Percentiles rank a stretch among this genome's conserved stretches.
phyloP scores from a whole-genome alignment of 2,888 invertebrate species.

The Lysandra coridon region DNA sequence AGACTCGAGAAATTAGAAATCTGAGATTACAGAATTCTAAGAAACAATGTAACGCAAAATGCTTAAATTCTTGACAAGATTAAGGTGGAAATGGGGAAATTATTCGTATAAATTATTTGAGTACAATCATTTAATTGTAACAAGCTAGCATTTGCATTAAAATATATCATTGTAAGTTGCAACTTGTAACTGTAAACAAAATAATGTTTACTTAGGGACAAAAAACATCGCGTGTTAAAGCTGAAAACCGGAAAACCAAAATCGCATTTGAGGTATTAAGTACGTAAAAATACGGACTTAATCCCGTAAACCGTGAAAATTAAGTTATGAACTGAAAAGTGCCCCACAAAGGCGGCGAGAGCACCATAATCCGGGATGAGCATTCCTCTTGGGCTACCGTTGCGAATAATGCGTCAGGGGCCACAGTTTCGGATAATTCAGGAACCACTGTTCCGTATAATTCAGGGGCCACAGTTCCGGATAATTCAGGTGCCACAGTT shows the following conservation, averaged over 20 bases:
- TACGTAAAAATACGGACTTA: not conserved
- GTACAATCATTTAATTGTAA: not conserved
- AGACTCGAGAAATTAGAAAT: not conserved
- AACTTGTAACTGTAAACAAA: not conserved
- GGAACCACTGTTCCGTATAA: not conserved
- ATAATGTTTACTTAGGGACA: not conserved
- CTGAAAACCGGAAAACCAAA: not conserved
- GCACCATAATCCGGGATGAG: constrained; percentile 10
- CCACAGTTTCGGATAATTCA: no score
- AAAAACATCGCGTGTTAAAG: not conserved
- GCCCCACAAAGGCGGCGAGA: not conserved
- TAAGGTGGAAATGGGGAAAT: not conserved
- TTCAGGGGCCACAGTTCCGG: not conserved
- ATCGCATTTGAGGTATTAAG: constrained; percentile 10
- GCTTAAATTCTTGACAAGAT: not conserved
- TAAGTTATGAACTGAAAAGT: constrained; percentile 8
- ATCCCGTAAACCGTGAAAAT: constrained; percentile 4
- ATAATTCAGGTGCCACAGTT: not conserved
- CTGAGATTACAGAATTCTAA: not conserved
- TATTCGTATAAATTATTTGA: not conserved
- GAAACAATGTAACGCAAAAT: not conserved
- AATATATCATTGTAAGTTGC: not conserved
- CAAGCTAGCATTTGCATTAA: not conserved
- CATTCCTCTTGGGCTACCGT: not conserved
- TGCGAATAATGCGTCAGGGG: not conserved